These are phyloP conservation scores for Hedychridium roseum DNA, from an alignment of 2,888 invertebrate species.

Conservation along the genomic window DNA sequence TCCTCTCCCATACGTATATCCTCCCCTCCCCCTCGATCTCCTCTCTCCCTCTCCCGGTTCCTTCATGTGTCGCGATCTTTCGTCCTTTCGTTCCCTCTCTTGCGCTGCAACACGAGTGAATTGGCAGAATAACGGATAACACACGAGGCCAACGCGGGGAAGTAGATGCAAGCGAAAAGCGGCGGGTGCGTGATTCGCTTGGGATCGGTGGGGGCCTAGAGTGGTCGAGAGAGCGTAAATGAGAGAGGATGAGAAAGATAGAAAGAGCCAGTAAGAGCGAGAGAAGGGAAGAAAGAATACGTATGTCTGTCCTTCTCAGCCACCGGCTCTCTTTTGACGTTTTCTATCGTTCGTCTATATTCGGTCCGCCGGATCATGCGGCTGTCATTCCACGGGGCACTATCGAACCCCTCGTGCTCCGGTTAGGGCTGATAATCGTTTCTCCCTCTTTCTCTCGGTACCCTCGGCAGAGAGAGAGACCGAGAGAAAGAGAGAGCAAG, in stretches of 20 bases:
- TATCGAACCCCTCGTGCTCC: constrained; percentile 39
- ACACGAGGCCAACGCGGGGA: constrained; percentile 26
- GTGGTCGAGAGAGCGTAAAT: constrained; percentile 28
- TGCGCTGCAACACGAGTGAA: constrained; percentile 24
- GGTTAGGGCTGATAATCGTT: no score
- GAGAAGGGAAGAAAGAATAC: no score
- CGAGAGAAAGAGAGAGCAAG: no score
- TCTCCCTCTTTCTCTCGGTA: not conserved
- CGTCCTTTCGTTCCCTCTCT: constrained; percentile 1
- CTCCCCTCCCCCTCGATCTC: no score
- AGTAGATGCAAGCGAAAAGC: constrained; percentile 17
- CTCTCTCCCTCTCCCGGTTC: no score
- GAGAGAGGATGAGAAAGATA: no score
- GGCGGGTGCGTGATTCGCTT: constrained; percentile 32
- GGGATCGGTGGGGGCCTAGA: constrained; percentile 17
- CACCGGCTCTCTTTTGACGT: constrained; percentile 28
- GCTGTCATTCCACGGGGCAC: constrained; percentile 44
- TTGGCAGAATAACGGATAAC: constrained; percentile 24
- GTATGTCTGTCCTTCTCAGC: constrained; percentile 1
- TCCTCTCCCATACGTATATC: not conserved
- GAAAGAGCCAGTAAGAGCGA: no score
- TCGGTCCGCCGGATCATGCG: constrained; percentile 50
- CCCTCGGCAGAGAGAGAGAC: no score
- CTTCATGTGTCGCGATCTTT: not conserved
- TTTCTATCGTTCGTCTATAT: constrained; percentile 47